Evolutionary conservation across 2,888 invertebrate species (phyloP).

Genomic region (Pseudococcus viburni): DNA sequence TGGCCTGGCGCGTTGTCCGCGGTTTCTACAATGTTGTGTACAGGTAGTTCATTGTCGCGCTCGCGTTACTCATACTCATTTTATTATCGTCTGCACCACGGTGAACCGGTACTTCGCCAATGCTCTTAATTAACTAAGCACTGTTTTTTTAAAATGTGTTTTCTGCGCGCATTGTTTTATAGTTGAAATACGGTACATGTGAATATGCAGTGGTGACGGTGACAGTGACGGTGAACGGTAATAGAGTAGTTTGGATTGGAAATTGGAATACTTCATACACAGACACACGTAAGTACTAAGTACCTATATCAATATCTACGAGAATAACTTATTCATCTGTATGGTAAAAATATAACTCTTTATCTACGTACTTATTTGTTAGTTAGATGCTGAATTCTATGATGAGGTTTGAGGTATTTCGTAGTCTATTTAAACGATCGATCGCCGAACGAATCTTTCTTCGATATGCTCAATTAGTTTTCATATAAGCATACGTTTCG

Average conservation of each 20-base stretch:
- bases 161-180: not conserved
- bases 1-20: not conserved
- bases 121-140: not conserved
- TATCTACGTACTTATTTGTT: no score
- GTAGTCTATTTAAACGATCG: no score
- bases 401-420: no score
- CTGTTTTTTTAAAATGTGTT: not conserved
- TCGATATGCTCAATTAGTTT: no score
- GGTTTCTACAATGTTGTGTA: not conserved
- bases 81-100: not conserved
- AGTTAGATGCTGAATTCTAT: no score
- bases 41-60: not conserved
- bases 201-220: not conserved
- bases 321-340: no score
- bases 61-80: no score
- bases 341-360: no score
- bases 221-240: not conserved
- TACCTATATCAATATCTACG: no score
- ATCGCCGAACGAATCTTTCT: no score
- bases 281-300: not conserved
- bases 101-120: slow-evolving; percentile 19
- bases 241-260: no score
- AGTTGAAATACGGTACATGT: not conserved
- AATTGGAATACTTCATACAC: not conserved
- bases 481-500: no score